A percentile compares a stretch with the other conserved stretches of the same genome.
Conservation (phyloP, 2,113 vertebrate species). For the Petaurus breviceps region DNA sequence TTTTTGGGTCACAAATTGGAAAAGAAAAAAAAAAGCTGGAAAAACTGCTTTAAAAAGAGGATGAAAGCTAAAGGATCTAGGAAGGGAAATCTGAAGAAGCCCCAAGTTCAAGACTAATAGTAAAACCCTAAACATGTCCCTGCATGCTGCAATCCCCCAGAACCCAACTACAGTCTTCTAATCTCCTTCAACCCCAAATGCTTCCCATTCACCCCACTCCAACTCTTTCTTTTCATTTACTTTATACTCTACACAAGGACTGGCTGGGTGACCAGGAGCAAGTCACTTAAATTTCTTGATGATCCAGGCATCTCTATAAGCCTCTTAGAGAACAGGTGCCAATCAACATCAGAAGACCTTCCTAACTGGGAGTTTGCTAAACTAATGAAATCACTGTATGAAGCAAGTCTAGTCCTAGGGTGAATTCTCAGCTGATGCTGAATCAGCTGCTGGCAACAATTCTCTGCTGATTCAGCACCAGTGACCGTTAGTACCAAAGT, state of each 20-base stretch:
- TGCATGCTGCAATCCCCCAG: background rate
- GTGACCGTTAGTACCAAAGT: background rate
- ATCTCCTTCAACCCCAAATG: background rate
- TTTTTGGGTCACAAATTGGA: background rate
- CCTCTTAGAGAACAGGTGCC: background rate
- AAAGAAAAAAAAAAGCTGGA: background rate
- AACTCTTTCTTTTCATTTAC: background rate
- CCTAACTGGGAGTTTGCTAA: background rate
- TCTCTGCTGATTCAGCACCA: background rate
- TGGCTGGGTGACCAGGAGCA: background rate
- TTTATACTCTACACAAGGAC: background rate
- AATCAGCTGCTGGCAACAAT: background rate
- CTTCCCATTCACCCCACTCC: background rate
- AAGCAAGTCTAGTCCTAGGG: background rate
- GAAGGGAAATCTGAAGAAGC: background rate
- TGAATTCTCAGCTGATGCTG: background rate
- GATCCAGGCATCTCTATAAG: background rate
- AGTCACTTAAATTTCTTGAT: background rate
- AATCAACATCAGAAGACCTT: background rate
- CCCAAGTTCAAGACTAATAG: background rate
- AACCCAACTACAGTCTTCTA: background rate
- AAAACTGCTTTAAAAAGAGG: background rate
- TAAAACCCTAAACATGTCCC: background rate
- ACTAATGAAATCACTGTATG: background rate
- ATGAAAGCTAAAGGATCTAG: background rate